Conservation (phyloP, 1,140 invertebrate genomes). For the Oryctes rhinoceros region DNA sequence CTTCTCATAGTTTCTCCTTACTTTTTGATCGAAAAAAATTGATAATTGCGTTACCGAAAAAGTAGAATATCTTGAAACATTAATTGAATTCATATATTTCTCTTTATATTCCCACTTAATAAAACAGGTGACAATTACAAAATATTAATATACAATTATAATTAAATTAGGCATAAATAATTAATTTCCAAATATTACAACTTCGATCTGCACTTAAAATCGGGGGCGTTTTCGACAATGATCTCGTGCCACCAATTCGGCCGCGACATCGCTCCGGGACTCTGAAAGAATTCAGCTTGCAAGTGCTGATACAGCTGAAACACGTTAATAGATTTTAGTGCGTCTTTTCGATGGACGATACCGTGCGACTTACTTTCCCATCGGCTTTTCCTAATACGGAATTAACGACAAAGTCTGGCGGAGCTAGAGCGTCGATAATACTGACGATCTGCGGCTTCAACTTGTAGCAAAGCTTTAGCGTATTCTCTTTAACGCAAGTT, state of each 20-base stretch:
- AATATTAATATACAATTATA: slow-evolving; percentile 34
- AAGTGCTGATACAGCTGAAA: slow-evolving; percentile 85
- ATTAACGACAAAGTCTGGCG: slow-evolving; percentile 86
- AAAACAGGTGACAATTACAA: slow-evolving; percentile 38
- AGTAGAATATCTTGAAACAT: no score
- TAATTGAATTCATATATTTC: slow-evolving; percentile 20
- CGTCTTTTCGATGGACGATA: background rate
- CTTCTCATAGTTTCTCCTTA: no score
- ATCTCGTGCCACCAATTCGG: slow-evolving; percentile 84
- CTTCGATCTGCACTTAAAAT: slow-evolving; percentile 51
- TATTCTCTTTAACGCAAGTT: slow-evolving; percentile 66
- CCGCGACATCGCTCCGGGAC: slow-evolving; percentile 75
- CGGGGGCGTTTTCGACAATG: slow-evolving; percentile 57
- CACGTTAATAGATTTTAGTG: slow-evolving; percentile 40
- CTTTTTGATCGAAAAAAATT: no score
- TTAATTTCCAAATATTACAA: slow-evolving; percentile 44
- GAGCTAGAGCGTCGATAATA: slow-evolving; percentile 85
- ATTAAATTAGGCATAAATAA: slow-evolving; percentile 35
- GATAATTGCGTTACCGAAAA: no score
- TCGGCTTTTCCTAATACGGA: slow-evolving; percentile 86
- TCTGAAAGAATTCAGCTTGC: slow-evolving; percentile 76
- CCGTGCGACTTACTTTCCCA: slow-evolving; percentile 73
- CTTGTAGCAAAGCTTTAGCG: slow-evolving; percentile 74
- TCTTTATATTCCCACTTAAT: slow-evolving; percentile 39
- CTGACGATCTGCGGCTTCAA: slow-evolving; percentile 80